Evolutionary conservation across 2,888 invertebrate species (phyloP).

Genomic region (Bibio marci): DNA sequence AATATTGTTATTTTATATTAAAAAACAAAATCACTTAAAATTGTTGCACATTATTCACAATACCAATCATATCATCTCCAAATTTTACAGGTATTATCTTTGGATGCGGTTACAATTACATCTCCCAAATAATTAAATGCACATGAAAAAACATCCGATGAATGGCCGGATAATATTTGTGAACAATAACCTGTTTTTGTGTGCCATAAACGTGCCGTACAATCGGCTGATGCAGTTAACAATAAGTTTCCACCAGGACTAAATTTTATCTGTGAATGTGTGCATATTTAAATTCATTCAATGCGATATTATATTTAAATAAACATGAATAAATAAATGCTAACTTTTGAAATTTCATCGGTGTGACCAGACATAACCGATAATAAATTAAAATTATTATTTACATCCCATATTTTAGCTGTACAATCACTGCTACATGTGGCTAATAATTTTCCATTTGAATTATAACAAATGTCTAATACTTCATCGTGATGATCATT

Average conservation of each 20-base stretch:
- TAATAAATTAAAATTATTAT: slow-evolving; percentile 35
- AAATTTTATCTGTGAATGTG: slow-evolving; percentile 46
- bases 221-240: slow-evolving; percentile 60
- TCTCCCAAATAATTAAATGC: slow-evolving; percentile 53
- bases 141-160: slow-evolving; percentile 67
- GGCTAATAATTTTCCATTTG: slow-evolving; percentile 50
- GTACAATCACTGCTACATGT: slow-evolving; percentile 62
- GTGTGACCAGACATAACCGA: slow-evolving; percentile 45
- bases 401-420: slow-evolving; percentile 50
- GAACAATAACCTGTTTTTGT: slow-evolving; percentile 45
- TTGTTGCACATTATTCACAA: neutral
- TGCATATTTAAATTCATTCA: neutral
- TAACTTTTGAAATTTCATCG: slow-evolving; percentile 50
- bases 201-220: slow-evolving; percentile 54
- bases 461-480: slow-evolving; percentile 59
- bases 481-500: slow-evolving; percentile 50
- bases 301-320: neutral
- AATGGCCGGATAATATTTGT: slow-evolving; percentile 58
- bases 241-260: slow-evolving; percentile 59
- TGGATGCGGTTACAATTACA: slow-evolving; percentile 56
- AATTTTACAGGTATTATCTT: slow-evolving; percentile 64
- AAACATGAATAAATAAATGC: slow-evolving; percentile 1
- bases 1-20: too few species aligned
- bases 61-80: slow-evolving; percentile 64
- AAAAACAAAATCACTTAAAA: too few species aligned